phyloP scores from a whole-genome alignment of 1,140 invertebrate species.

The Ceratoteleas bidentatus region DNA sequence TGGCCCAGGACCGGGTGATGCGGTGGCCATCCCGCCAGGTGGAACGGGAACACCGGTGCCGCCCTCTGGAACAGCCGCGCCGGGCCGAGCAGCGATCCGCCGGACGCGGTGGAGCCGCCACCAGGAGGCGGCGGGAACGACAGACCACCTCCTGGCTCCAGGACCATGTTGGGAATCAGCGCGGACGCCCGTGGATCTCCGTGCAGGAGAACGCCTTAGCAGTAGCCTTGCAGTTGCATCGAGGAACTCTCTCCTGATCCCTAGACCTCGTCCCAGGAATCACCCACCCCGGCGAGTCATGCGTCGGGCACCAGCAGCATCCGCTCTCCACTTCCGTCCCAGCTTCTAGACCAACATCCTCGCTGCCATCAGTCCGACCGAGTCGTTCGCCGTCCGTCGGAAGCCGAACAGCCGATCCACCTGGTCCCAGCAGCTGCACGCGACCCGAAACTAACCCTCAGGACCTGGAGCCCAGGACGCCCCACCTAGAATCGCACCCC shows the following conservation, averaged over 20 bases:
- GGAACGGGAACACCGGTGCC: slow-evolving; percentile 79
- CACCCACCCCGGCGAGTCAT: slow-evolving; percentile 21
- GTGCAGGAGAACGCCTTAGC: slow-evolving; percentile 45
- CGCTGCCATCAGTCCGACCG: neutral
- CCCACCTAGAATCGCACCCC: no score
- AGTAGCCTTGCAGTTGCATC: slow-evolving; percentile 23
- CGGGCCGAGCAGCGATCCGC: slow-evolving; percentile 75
- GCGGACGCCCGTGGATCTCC: slow-evolving; percentile 42
- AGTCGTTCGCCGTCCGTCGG: slow-evolving; percentile 41
- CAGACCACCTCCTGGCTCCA: slow-evolving; percentile 80
- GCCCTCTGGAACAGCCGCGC: slow-evolving; percentile 78
- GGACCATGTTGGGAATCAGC: slow-evolving; percentile 81
- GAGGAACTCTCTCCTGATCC: neutral
- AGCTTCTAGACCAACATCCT: neutral
- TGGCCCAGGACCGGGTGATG: slow-evolving; percentile 79
- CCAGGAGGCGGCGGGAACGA: slow-evolving; percentile 80
- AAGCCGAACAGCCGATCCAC: slow-evolving; percentile 3
- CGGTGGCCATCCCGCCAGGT: slow-evolving; percentile 78
- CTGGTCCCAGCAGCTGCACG: neutral
- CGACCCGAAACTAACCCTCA: neutral
- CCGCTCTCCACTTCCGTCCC: neutral
- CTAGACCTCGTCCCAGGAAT: slow-evolving; percentile 37
- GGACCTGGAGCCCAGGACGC: neutral
- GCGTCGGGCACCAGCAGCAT: neutral
- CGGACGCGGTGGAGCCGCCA: slow-evolving; percentile 73